A percentile compares a stretch with the other conserved stretches of the same genome.
phyloP scores from a whole-genome alignment of 2,797 vertebrate species.

The Salmo trutta region DNA sequence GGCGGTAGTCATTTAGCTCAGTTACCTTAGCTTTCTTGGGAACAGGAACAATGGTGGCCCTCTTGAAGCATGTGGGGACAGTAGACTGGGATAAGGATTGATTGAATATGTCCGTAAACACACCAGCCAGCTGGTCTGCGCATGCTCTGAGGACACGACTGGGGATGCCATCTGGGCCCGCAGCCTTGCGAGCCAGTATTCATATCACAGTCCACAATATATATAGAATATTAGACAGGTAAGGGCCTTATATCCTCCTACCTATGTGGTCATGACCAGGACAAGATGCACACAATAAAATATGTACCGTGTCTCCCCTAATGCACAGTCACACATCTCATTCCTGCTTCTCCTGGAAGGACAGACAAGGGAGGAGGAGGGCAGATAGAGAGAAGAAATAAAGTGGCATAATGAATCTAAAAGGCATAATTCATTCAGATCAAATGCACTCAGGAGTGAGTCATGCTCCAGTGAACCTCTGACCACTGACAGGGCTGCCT shows the following conservation, averaged over 20 bases:
- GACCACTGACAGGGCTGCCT: conserved; percentile 71
- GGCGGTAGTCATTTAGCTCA: no score
- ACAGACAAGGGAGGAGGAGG: conserved; percentile 74
- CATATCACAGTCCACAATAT: neutral
- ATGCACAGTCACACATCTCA: conserved; percentile 64
- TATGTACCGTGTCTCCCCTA: conserved; percentile 76
- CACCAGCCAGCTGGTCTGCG: no score
- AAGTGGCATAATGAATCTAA: conserved; percentile 82
- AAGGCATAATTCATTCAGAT: conserved; percentile 79
- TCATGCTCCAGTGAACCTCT: conserved; percentile 73
- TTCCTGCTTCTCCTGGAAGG: conserved; percentile 54
- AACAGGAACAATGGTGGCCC: no score
- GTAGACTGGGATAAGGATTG: no score
- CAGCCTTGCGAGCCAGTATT: neutral
- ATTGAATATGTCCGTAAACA: no score
- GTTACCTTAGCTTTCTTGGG: no score
- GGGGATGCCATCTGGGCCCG: no score
- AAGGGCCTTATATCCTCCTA: conserved; percentile 29
- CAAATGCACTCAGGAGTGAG: conserved; percentile 75
- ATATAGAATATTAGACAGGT: neutral
- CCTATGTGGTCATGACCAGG: conserved; percentile 68
- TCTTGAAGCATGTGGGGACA: no score
- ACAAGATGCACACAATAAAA: conserved; percentile 75
- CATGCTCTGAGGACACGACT: no score
- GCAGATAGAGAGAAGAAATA: conserved; percentile 76